These are phyloP conservation scores for Gerris buenoi DNA, from an alignment of 1,140 invertebrate genomes.

Conservation along the genomic window DNA sequence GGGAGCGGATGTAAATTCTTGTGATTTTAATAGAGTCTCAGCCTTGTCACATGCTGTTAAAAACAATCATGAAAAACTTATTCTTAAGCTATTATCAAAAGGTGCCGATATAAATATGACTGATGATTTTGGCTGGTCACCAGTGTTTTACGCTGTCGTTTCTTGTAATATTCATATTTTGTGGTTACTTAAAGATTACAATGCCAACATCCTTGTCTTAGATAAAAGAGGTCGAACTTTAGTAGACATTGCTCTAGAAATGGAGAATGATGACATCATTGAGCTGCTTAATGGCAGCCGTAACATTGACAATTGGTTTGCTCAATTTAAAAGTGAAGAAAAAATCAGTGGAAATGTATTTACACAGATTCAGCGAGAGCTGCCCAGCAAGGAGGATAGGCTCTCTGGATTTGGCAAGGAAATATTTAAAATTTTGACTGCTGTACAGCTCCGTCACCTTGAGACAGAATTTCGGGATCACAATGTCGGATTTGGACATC, in stretches of 20 bases:
- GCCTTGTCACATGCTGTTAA: slow-evolving; percentile 35
- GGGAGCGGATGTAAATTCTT: slow-evolving; percentile 22
- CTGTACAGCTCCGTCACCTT: slow-evolving; percentile 27
- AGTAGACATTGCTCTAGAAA: slow-evolving; percentile 30
- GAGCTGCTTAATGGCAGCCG: slow-evolving; percentile 26
- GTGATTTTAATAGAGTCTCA: slow-evolving; percentile 31
- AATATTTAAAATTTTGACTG: slow-evolving; percentile 28
- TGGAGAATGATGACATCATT: slow-evolving; percentile 18
- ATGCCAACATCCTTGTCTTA: slow-evolving; percentile 25
- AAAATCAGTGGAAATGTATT: slow-evolving; percentile 11
- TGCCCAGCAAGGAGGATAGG: slow-evolving; percentile 24
- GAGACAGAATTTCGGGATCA: slow-evolving; percentile 29
- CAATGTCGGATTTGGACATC: slow-evolving; percentile 28
- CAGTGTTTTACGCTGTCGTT: slow-evolving; percentile 35
- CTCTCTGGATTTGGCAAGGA: slow-evolving; percentile 30
- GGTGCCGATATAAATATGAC: slow-evolving; percentile 27
- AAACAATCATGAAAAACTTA: slow-evolving; percentile 28
- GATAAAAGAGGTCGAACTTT: slow-evolving; percentile 32
- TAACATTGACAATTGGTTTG: slow-evolving; percentile 28
- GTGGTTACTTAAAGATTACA: slow-evolving; percentile 29
- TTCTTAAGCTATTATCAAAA: slow-evolving; percentile 28
- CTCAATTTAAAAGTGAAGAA: slow-evolving; percentile 16
- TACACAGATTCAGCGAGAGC: slow-evolving; percentile 26
- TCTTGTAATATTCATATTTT: slow-evolving; percentile 30
- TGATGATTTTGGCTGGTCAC: slow-evolving; percentile 34